Evolutionary conservation across 2,888 invertebrate species (phyloP), one percentile per base, ranked within the genome.

Genomic region (Pseudoips prasinana): DNA sequence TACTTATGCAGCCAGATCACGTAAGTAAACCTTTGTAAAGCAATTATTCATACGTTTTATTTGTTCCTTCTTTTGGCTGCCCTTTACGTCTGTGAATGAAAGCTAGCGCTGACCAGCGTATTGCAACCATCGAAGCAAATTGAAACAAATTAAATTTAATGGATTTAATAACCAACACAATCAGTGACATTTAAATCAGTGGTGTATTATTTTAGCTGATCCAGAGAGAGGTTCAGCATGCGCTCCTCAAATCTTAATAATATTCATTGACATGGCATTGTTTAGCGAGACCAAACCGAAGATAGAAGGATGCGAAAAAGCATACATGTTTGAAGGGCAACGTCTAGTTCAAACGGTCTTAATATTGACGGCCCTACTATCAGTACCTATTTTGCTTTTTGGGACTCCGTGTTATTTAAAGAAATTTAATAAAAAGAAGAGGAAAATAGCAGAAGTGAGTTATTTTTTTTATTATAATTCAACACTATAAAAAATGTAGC

Each of bases 211-310:
- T 10, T 1, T 54, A 82, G 80, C 8, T 7, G 41, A 66, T 10
- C 10, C 52, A 7, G 60, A 65, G n/a, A 37, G 29, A 8, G 40
- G 57, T 1, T 64, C 92, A 0, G 73, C 76, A 0, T 93, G 93
- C 59, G 95, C 96, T 0, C 96, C 95, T 0, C 92, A 93, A 25
- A 90, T 96, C 5, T 87, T 96, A 0, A 93, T 95, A 33, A 90
- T 93, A 8, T 93, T 95, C 46, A 95, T 95, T 64, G 94, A 94
- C 62, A 95, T 95, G 95, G 89, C 92, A 23, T 75, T 94, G 38
- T 62, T 91, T 45, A 84, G 87, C 7, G 49, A 59, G 1, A 57
- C 75, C 0, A 50, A 66, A 8, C 59, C 73, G 0, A 50, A 63
- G 0, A 59, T 54, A 0, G 59, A 68, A 0, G 65, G 67, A 0